Percentiles rank a stretch among this genome's conserved stretches.
These are phyloP conservation scores for Rousettus madagascariensis DNA, from an alignment of 2,797 vertebrate species.

Conservation along the genomic window DNA sequence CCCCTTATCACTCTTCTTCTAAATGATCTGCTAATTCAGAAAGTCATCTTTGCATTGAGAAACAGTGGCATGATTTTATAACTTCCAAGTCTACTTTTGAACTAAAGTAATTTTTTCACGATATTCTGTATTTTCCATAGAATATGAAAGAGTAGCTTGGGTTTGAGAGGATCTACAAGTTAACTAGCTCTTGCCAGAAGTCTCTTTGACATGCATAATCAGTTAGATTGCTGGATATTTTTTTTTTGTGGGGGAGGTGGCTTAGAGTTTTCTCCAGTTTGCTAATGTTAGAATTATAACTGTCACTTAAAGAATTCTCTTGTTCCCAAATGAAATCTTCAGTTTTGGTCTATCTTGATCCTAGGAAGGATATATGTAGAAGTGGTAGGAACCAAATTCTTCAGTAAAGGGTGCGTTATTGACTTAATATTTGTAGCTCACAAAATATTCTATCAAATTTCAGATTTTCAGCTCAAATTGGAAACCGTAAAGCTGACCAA, in stretches of 20 bases:
- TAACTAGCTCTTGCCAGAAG: neutral
- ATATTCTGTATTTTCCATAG: conserved; percentile 5
- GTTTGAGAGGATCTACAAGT: neutral
- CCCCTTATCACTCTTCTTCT: neutral
- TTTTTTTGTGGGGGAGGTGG: neutral
- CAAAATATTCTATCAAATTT: neutral
- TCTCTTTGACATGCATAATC: neutral
- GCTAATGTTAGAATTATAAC: neutral
- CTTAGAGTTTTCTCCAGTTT: neutral
- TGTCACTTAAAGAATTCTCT: conserved; percentile 10
- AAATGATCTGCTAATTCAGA: conserved; percentile 6
- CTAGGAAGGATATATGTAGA: neutral
- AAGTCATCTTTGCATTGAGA: neutral
- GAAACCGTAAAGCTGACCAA: neutral
- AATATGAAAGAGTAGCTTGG: neutral
- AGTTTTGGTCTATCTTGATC: neutral
- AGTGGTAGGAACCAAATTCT: neutral
- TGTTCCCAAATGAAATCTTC: neutral
- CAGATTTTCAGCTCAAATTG: conserved; percentile 23
- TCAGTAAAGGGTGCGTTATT: neutral
- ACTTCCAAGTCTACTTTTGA: conserved; percentile 14
- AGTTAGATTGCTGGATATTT: neutral
- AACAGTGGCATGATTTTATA: conserved; percentile 11
- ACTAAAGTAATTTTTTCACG: neutral
- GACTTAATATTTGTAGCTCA: neutral